Conservation (phyloP, 37 sponge, comb jelly and placozoan species). For the Chondrilla cf. caribensis region DNA sequence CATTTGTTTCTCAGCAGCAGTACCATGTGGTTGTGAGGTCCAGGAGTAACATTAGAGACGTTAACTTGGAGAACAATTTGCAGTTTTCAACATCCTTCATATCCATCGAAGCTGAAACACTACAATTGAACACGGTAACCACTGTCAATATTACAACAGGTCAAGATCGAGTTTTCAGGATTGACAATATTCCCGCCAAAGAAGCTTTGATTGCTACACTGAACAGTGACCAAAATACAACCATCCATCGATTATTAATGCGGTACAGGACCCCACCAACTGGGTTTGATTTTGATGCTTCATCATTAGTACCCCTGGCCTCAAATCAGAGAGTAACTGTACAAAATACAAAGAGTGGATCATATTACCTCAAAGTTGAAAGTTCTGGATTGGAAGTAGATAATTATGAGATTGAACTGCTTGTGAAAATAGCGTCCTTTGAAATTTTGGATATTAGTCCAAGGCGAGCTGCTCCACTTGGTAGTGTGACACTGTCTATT, state of each 20-base stretch:
- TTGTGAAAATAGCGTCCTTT: conserved; percentile 32
- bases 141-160: not conserved
- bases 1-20: conserved; percentile 12
- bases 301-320: conserved; percentile 1
- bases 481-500: conserved; percentile 9
- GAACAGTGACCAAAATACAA: not conserved
- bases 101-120: not conserved
- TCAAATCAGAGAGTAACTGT: conserved; percentile 21
- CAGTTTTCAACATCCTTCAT: not conserved
- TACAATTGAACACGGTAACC: not conserved
- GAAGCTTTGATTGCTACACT: conserved; percentile 25
- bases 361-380: conserved; percentile 22
- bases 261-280: conserved; percentile 25
- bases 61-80: conserved; percentile 27
- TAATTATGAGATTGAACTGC: not conserved
- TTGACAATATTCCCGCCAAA: conserved; percentile 24
- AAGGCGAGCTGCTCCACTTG: conserved; percentile 1
- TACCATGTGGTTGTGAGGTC: conserved; percentile 31
- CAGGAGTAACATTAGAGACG: conserved; percentile 33
- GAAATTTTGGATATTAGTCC: conserved; percentile 29
- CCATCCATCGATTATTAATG: conserved; percentile 26
- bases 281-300: conserved; percentile 31
- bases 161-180: conserved; percentile 17
- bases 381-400: not conserved
- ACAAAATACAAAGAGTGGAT: conserved; percentile 16